Percentiles rank a stretch among this genome's conserved stretches.
phyloP scores from a whole-genome alignment of 2,797 vertebrate genomes.

The Falco rusticolus region DNA sequence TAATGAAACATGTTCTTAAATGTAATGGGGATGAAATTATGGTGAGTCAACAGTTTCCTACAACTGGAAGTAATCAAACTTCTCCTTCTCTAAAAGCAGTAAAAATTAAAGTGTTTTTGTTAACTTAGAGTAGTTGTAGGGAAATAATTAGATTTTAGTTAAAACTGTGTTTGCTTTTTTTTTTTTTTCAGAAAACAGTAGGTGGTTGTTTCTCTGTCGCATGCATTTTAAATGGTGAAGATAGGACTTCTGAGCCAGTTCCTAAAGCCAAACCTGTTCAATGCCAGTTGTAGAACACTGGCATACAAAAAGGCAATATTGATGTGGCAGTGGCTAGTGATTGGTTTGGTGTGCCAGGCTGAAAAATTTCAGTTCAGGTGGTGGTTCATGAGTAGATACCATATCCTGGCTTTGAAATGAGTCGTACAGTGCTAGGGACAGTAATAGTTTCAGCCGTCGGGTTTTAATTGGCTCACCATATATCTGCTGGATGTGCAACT shows the following conservation, averaged over 20 bases:
- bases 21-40: slow-evolving; percentile 24
- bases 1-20: slow-evolving; percentile 24
- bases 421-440: background rate
- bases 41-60: slow-evolving; percentile 28
- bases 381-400: background rate
- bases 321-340: accelerated
- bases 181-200: background rate
- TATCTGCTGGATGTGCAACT: background rate
- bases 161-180: background rate
- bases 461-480: background rate
- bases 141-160: background rate
- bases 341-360: background rate
- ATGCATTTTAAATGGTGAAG: background rate
- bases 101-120: background rate
- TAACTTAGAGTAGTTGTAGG: background rate
- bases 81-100: background rate
- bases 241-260: background rate
- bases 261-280: background rate
- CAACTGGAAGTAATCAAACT: slow-evolving; percentile 15
- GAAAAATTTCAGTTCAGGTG: background rate
- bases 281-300: background rate
- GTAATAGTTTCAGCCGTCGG: background rate
- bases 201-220: background rate
- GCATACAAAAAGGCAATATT: background rate
- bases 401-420: background rate